Conservation (phyloP, 2,113 vertebrate genomes). For the Desmodus rotundus region DNA sequence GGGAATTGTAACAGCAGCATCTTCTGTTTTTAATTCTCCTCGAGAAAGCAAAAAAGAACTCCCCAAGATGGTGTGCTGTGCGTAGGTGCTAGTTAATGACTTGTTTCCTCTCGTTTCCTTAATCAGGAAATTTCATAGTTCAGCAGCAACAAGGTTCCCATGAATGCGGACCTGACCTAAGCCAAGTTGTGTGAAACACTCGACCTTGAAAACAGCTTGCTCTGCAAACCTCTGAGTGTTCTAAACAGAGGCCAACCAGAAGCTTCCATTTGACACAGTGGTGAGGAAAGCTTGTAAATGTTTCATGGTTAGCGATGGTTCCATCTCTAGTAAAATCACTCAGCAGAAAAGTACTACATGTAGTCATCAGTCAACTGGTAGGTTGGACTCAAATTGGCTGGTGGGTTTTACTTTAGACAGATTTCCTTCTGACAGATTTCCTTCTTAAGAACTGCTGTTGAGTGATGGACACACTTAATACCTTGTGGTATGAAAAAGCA, state of each 20-base stretch:
- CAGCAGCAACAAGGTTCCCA: slow-evolving; percentile 28
- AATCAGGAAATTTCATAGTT: slow-evolving; percentile 55
- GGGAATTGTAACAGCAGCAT: slow-evolving; percentile 41
- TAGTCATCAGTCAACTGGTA: neutral
- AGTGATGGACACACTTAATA: slow-evolving; percentile 29
- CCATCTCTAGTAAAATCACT: neutral
- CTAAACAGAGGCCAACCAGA: neutral
- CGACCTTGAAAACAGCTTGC: slow-evolving; percentile 29
- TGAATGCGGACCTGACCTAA: slow-evolving; percentile 11
- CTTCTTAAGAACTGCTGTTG: slow-evolving; percentile 12
- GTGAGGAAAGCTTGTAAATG: slow-evolving; percentile 28
- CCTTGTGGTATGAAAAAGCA: slow-evolving; percentile 4
- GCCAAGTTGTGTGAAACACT: slow-evolving; percentile 9
- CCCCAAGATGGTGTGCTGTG: neutral
- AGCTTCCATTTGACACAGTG: slow-evolving; percentile 32
- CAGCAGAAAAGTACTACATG: slow-evolving; percentile 7
- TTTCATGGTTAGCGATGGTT: neutral
- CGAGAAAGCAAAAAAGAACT: slow-evolving; percentile 22
- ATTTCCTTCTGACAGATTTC: slow-evolving; percentile 20
- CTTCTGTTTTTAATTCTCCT: slow-evolving; percentile 61
- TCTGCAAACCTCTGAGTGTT: slow-evolving; percentile 11
- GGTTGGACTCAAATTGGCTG: neutral
- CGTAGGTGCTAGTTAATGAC: slow-evolving; percentile 56
- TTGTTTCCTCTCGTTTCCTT: slow-evolving; percentile 64
- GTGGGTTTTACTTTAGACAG: slow-evolving; percentile 10